phyloP scores from a whole-genome alignment of 2,113 vertebrate species.

The Toxotes chatareus region DNA sequence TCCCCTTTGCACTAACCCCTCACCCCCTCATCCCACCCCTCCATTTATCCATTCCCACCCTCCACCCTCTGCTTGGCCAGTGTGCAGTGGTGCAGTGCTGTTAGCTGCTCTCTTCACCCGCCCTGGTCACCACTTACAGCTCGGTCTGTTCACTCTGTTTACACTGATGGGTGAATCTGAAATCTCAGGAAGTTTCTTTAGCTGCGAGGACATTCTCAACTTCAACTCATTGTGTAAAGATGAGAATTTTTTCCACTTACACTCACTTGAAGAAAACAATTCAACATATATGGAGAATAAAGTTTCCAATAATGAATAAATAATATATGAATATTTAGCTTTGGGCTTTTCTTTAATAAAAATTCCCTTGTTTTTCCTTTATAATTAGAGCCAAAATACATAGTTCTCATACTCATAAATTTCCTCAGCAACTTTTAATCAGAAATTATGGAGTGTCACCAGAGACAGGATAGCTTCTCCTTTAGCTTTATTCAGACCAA shows the following conservation, averaged over 20 bases:
- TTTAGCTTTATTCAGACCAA: background rate
- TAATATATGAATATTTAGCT: background rate
- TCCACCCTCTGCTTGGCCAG: constrained; percentile 67
- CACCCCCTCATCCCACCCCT: constrained; percentile 28
- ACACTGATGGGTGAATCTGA: background rate
- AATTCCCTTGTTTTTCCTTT: no score
- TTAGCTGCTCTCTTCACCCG: constrained; percentile 43
- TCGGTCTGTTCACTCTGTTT: no score
- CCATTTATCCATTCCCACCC: constrained; percentile 27
- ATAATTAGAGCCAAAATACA: no score
- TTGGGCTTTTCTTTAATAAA: no score
- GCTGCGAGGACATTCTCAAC: no score
- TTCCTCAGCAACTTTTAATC: no score
- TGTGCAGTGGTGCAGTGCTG: constrained; percentile 80
- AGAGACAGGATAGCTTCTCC: background rate
- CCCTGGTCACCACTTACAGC: constrained; percentile 41
- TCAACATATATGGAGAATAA: no score
- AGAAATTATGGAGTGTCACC: no score
- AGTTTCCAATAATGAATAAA: background rate
- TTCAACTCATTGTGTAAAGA: background rate
- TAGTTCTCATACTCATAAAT: no score
- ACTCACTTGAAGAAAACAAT: no score
- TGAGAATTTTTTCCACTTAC: no score
- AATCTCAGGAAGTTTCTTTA: background rate
- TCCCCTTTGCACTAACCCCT: constrained; percentile 45